A percentile compares a stretch with the other conserved stretches of the same genome.
These are phyloP conservation scores for Sceloporus undulatus DNA, from an alignment of 2,113 vertebrate species.

Conservation along the genomic window DNA sequence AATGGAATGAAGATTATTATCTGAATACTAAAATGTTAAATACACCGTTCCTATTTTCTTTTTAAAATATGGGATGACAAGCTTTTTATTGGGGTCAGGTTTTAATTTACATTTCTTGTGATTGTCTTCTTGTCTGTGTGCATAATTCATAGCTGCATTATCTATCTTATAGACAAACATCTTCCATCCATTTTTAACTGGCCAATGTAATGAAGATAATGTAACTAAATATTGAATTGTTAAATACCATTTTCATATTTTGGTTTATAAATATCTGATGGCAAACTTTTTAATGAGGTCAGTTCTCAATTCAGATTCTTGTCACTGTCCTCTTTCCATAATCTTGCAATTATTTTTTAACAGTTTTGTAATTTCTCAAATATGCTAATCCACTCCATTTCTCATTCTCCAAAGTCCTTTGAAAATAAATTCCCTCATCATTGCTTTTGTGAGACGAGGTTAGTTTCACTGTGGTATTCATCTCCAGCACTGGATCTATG, in stretches of 20 bases:
- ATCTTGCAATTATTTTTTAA: conserved; percentile 19
- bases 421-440: conserved; percentile 13
- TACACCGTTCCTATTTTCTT: not conserved
- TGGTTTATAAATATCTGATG: conserved; percentile 12
- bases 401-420: not conserved
- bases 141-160: conserved; percentile 32
- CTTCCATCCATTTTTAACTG: conserved; percentile 10
- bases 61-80: conserved; percentile 8
- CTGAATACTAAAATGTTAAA: not conserved
- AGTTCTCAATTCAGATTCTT: not conserved
- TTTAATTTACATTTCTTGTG: conserved; percentile 11
- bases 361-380: not conserved
- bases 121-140: conserved; percentile 5
- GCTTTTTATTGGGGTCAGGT: not conserved
- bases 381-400: conserved; percentile 6
- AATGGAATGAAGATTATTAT: not conserved
- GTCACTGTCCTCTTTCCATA: conserved; percentile 3
- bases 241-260: conserved; percentile 23
- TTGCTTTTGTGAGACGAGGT: not conserved
- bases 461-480: conserved; percentile 1
- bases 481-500: not conserved
- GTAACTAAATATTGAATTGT: conserved; percentile 23
- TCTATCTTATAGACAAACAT: conserved; percentile 5
- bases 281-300: conserved; percentile 14
- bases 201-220: conserved; percentile 14